Evolutionary conservation across 2,888 invertebrate species (phyloP).

Genomic region (Amphiduros pacificus): DNA sequence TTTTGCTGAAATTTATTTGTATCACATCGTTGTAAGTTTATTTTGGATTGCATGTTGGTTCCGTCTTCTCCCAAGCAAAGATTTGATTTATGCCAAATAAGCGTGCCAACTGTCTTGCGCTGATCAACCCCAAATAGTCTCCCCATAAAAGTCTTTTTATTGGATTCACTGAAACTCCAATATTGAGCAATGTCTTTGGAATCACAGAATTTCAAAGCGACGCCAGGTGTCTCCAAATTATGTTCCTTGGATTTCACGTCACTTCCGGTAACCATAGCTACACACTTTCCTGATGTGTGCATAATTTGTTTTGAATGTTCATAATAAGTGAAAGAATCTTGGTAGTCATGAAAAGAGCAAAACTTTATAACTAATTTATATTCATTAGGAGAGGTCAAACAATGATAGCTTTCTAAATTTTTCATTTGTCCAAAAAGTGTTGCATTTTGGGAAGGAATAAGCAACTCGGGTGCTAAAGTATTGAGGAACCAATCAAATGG

Average conservation of each 20-base stretch:
- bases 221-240: background rate
- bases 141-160: no score
- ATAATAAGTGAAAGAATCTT: conserved; percentile 3
- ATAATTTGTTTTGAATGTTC: background rate
- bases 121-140: background rate
- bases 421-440: conserved; percentile 8
- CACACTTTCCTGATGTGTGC: no score
- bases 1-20: background rate
- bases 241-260: no score
- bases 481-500: conserved; percentile 9
- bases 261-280: no score
- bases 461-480: background rate
- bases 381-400: background rate
- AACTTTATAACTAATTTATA: background rate
- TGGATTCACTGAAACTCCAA: no score
- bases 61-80: background rate
- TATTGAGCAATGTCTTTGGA: no score
- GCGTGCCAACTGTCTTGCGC: background rate
- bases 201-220: background rate
- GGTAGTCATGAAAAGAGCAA: no score
- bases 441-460: background rate
- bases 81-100: background rate
- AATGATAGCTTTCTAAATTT: conserved; percentile 1
- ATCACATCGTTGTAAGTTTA: background rate
- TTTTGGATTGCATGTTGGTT: background rate